Base-by-base conservation (phyloP, 2,113 vertebrate genomes). In the Macroglossus sobrinus region DNA sequence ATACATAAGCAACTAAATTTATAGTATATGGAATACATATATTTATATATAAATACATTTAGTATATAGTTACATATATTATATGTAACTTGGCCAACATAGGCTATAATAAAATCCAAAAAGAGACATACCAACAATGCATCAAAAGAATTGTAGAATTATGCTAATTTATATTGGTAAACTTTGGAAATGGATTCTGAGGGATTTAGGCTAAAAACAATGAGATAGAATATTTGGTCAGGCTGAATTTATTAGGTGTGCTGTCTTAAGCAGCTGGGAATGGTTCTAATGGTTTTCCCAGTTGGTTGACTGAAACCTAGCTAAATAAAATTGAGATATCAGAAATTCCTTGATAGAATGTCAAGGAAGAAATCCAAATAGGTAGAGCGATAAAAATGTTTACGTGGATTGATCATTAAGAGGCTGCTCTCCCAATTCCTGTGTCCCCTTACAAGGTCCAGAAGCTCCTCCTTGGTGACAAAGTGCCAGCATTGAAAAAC, bases 81-180 rank as follows among this genome's bases (percentile, higher is more conserved):
- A 61, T 81, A 91, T 82, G n/a, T n/a, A n/a, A n/a, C 69, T 57
- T 86, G 26, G 45, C 18, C 7, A 43, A 84, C 21, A 78, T 15
- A 76, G 21, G 15, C 30, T 78, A 38, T 85, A 81, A 76, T 28
- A 71, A 79, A 95, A 59, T 66, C 26, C 30, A 66, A 66, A 16
- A 91, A 87, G 22, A 76, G 50, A 76, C n/a, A 50, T 66, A 68
- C 33, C 21, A 38, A 61, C 30, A 47, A n/a, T 38, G 30, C 21
- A 76, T 59, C 43, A 61, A 68, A 75, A 84, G 47, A 89, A 82
- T 50, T 95, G 15, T 76, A 95, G 71, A 45, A 76, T 89, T 82
- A 74, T 21, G 40, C 40, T 84, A 61, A 93, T 43, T 63, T 50
- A 53, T 93, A 76, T 35, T 69, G 40, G 30, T 68, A 84, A 89